Conservation (phyloP, 2,797 vertebrate species). For the Hemibagrus guttatus region DNA sequence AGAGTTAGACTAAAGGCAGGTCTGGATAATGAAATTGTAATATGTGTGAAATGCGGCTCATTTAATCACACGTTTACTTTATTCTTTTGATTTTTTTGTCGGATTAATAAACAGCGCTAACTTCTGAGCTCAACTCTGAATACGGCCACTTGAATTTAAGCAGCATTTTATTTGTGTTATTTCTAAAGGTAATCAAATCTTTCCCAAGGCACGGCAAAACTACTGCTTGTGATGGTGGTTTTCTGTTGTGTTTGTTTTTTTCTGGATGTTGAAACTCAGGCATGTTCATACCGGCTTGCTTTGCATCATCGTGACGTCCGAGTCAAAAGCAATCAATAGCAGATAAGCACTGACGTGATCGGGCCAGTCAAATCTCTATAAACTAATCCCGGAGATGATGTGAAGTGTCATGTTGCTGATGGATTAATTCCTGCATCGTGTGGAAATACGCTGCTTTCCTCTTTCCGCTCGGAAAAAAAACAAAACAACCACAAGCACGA, state of each 20-base stretch:
- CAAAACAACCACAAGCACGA: neutral
- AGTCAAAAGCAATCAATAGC: constrained; percentile 55
- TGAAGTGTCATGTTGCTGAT: constrained; percentile 54
- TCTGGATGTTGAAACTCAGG: constrained; percentile 61
- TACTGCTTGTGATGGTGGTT: constrained; percentile 50
- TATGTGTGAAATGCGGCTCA: neutral
- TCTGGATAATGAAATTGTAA: neutral
- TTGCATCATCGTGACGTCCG: constrained; percentile 58
- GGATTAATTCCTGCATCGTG: constrained; percentile 17
- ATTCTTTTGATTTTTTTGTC: neutral
- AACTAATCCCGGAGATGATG: constrained; percentile 34
- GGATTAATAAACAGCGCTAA: neutral
- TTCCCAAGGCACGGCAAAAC: constrained; percentile 18
- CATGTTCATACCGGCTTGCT: constrained; percentile 63
- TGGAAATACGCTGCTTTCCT: neutral
- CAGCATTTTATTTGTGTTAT: constrained; percentile 21
- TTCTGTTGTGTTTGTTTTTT: constrained; percentile 60
- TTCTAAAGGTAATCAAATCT: neutral
- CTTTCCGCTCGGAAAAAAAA: constrained; percentile 3
- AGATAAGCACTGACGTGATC: constrained; percentile 48
- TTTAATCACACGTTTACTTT: neutral
- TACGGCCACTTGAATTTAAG: constrained; percentile 31
- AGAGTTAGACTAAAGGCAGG: neutral
- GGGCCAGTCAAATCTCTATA: constrained; percentile 45
- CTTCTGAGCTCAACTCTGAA: constrained; percentile 5